Evolutionary conservation across 2,888 invertebrate genomes (phyloP), one percentile per base, ranked within the genome.

Genomic region (Pterostichus niger): DNA sequence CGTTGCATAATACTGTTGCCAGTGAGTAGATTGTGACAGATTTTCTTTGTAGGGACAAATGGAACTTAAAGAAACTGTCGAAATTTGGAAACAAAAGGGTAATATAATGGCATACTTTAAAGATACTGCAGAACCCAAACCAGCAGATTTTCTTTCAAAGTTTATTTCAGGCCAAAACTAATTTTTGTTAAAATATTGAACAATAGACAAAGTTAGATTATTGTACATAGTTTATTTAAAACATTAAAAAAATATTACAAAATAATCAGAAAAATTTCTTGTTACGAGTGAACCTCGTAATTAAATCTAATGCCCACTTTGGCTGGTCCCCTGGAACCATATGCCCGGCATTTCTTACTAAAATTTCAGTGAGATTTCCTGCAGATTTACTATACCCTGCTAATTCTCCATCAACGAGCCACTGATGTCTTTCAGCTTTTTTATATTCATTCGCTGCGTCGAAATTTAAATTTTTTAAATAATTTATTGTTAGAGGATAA

Each of bases 141-240:
- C 98, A 24, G 94, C 94, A 86, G 97, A 97, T 91, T 99, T 99
- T 89, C 91, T 99, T 33, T 95, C 96, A 0, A 98, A 98, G 91
- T 99, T 99, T 91, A 92, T 96, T 85, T 90, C 93, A 84, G 95
- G 96, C 82, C 91, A 91, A 84, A 93, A 93, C 88, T 92, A 89
- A 90, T 85, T 83, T 81, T 85, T 44, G 2, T 31, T n/a, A 33
- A 56, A 56, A 24, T 2, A 24, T 24, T 24, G 24, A 24, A 24
- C 24, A 24, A 64, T 79, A 79, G 79, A 17, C 35, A 54, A 56
- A 17, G 9, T 44, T 61, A 44, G 73, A 40, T 81, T 81, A 40
- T 59, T 82, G 82, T 82, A 82, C 3, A 82, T 75, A 82, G 82
- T 52, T 75, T 75, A 82, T 82, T 75, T 75, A 75, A 82, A 80